Conservation (phyloP, 2,888 invertebrate species). For the Drosophila borborema region DNA sequence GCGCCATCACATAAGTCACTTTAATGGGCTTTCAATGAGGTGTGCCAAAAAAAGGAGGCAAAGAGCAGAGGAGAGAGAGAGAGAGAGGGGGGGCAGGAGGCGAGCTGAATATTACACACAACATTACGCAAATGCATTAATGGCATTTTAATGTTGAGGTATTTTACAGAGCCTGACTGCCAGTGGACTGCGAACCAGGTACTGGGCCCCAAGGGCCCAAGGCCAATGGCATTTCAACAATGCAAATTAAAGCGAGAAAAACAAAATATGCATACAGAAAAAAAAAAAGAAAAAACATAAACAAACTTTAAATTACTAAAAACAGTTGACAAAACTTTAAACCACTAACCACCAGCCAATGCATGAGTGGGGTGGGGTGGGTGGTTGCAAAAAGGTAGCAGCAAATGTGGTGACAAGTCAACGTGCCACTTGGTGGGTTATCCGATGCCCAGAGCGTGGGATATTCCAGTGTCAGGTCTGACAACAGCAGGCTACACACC, state of each 20-base stretch:
- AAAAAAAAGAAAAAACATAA: slow-evolving; percentile 22
- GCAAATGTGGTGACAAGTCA: slow-evolving; percentile 56
- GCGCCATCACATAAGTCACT: slow-evolving; percentile 72
- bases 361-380: not conserved
- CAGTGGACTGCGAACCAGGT: slow-evolving; percentile 42
- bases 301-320: slow-evolving; percentile 66
- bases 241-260: slow-evolving; percentile 62
- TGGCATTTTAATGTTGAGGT: slow-evolving; percentile 80
- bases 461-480: slow-evolving; percentile 24
- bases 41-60: slow-evolving; percentile 43
- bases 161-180: slow-evolving; percentile 43
- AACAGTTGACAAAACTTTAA: slow-evolving; percentile 69
- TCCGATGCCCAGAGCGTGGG: not conserved
- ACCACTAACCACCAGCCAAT: slow-evolving; percentile 22
- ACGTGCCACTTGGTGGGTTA: slow-evolving; percentile 30
- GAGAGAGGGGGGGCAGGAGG: not conserved
- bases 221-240: slow-evolving; percentile 52
- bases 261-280: too few relatives aligned
- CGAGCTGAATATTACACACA: slow-evolving; percentile 62
- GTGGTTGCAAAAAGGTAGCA: slow-evolving; percentile 60
- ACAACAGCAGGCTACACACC: slow-evolving; percentile 9
- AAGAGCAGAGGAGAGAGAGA: not conserved
- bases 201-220: slow-evolving; percentile 14
- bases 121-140: slow-evolving; percentile 79
- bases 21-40: slow-evolving; percentile 80